Evolutionary conservation across 2,797 vertebrate genomes (phyloP).

Genomic region (Furcifer pardalis): DNA sequence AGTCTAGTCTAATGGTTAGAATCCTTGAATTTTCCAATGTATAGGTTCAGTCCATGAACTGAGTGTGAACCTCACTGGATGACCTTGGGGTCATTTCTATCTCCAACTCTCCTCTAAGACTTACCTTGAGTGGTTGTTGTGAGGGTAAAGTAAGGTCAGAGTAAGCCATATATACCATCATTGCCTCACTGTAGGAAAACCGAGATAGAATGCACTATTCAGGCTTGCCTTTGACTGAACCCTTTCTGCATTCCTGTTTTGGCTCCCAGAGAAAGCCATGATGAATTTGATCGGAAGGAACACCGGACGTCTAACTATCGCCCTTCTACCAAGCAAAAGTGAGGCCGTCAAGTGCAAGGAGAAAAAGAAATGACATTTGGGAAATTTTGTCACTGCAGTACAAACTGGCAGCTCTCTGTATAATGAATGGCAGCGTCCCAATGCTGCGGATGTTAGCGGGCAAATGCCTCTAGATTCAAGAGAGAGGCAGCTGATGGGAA

Average conservation of each 20-base stretch:
- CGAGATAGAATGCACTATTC: neutral
- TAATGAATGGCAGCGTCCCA: constrained; percentile 36
- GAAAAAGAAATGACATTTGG: constrained; percentile 33
- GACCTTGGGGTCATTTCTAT: neutral
- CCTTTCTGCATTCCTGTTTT: constrained; percentile 29
- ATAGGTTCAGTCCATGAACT: neutral
- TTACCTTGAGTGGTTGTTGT: neutral
- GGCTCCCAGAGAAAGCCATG: constrained; percentile 89
- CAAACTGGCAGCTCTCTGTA: constrained; percentile 54
- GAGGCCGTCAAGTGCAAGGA: neutral
- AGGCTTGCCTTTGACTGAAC: constrained; percentile 8
- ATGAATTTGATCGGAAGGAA: constrained; percentile 91
- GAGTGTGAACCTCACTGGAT: neutral
- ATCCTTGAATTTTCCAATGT: neutral
- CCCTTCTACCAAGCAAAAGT: constrained; percentile 73
- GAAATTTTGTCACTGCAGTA: constrained; percentile 35
- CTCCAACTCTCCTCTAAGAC: neutral
- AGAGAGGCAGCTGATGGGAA: constrained; percentile 21
- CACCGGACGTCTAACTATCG: constrained; percentile 85
- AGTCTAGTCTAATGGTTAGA: neutral
- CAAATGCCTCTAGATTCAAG: rapidly evolving
- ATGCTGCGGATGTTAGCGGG: constrained; percentile 38
- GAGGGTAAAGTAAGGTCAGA: too few relatives aligned
- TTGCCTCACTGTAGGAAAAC: too few relatives aligned
- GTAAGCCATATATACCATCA: too few relatives aligned